Base-by-base conservation (phyloP, 2,113 vertebrate species). In the Bungarus multicinctus region DNA sequence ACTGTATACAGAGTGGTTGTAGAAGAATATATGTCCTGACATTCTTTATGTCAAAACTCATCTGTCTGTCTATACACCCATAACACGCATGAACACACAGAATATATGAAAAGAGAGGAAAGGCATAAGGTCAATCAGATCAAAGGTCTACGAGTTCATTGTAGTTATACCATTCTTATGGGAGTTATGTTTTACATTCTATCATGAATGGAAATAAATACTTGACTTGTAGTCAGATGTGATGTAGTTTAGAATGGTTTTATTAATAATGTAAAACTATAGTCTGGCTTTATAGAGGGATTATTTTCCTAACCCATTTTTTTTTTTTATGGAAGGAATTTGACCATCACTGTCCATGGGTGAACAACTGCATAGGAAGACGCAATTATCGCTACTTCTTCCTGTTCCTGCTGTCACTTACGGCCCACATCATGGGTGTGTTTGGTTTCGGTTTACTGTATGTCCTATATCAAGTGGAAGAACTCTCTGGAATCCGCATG, bases 321-420 rank as follows among this genome's bases (percentile, higher is more conserved):
- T 88, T 89, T 89, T 95, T n/a, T 93, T 93, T 88, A 3, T 58
- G 0, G 5, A 96, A 99, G 99, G 99, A 99, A 95, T 99, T 99
- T 91, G 99, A 99, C 96, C 99, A 99, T 95, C 99, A 99, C 96
- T 99, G 99, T 94, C 99, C 99, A 25, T 99, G 99, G 99, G 98
- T 99, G 94, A 99, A 99, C 97, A 99, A 99, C 97, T 99, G 99
- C 96, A 99, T 99, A 0, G 99, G 99, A 86, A 98, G 99, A 30
- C 98, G 99, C 96, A 99, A 99, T 96, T 99, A 99, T 97, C 98
- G 99, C 4, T 99, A 99, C 96, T 99, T 99, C 97, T 99, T 99
- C 98, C 98, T 99, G 54, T 99, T 99, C 97, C 96, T 99, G 93
- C 96, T 99, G 54, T 99, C 99, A 0, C 98, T 99, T 69, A 99